Conservation (phyloP, 2,113 vertebrate species). For the Anthoscopus minutus region DNA sequence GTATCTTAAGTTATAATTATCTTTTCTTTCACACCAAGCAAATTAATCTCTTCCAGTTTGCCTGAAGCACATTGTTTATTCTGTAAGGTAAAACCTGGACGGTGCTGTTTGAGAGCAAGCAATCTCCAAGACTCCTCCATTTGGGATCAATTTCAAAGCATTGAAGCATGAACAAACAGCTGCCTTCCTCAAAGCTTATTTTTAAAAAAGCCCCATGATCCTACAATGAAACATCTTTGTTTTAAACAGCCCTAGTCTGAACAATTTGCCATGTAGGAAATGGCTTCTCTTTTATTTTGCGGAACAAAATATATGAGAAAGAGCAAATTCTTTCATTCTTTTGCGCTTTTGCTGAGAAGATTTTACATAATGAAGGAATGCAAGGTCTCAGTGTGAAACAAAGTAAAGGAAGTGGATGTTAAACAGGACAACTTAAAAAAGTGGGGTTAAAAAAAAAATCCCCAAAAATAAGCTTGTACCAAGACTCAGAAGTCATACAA, state of each 20-base stretch:
- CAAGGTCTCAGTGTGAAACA: not conserved
- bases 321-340: not conserved
- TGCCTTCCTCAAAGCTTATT: not conserved
- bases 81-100: not conserved
- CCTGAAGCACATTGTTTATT: not conserved
- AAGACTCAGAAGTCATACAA: constrained; percentile 15
- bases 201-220: not conserved
- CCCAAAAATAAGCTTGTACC: not conserved
- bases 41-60: not conserved
- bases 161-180: not conserved
- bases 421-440: constrained; percentile 7
- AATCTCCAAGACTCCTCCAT: not conserved
- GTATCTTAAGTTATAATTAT: not conserved
- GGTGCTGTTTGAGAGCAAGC: not conserved
- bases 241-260: not conserved
- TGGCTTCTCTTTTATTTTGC: not conserved
- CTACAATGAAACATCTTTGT: not conserved
- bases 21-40: not conserved
- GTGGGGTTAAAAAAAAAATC: not conserved
- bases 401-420: not conserved
- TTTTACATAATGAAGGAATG: not conserved
- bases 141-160: not conserved
- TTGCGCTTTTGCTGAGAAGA: not conserved
- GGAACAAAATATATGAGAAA: constrained; percentile 5
- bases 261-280: not conserved